A percentile compares a stretch with the other conserved stretches of the same genome.
Conservation (phyloP, 92 coral and sea anemone genomes). For the Palythoa grandis region DNA sequence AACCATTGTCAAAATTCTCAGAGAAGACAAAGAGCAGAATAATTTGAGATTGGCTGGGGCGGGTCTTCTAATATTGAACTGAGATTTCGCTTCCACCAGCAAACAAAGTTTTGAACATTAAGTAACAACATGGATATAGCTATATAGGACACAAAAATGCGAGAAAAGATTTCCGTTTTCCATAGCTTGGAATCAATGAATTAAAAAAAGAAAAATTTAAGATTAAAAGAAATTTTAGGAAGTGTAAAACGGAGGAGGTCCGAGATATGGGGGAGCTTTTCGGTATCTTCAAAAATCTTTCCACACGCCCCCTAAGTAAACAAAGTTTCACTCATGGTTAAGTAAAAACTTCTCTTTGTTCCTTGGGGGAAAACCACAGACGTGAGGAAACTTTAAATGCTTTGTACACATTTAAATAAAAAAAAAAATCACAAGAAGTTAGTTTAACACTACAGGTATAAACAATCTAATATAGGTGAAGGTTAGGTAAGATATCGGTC, state of each 20-base stretch:
- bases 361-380: background rate
- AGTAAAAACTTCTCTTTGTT: background rate
- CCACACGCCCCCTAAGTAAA: background rate
- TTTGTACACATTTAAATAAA: background rate
- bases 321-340: background rate
- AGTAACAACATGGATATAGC: background rate
- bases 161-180: background rate
- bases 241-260: background rate
- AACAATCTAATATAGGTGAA: slow-evolving; percentile 12
- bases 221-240: background rate
- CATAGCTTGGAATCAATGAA: background rate
- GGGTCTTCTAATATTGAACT: background rate
- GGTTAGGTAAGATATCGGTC: slow-evolving; percentile 17
- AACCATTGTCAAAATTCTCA: background rate
- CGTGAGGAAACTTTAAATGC: background rate
- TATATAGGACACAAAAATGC: background rate
- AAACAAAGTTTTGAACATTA: background rate
- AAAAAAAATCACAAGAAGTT: background rate
- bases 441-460: slow-evolving; percentile 3
- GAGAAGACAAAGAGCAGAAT: background rate
- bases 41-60: background rate
- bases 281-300: background rate
- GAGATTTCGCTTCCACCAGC: slow-evolving; percentile 1
- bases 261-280: background rate
- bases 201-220: background rate